Evolutionary conservation across 1,140 invertebrate genomes (phyloP), one percentile per base, ranked within the genome.

Genomic region (Pentalonia nigronervosa): DNA sequence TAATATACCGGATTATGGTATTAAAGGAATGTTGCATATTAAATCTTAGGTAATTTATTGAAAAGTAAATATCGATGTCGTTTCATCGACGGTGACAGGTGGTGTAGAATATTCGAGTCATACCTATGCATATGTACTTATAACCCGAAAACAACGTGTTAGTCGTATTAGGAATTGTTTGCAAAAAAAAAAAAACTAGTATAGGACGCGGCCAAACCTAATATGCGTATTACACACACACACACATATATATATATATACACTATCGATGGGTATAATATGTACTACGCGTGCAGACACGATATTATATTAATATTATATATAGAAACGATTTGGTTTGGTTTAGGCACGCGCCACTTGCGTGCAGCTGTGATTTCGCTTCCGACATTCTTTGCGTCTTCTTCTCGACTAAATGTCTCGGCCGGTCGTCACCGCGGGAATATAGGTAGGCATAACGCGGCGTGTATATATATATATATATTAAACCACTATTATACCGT

Each of bases 341-440:
- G 83, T 25, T 41, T n/a, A 9, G 53, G 53, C 89, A 67, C 89
- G 89, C 36, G 89, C 36, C 41, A 76, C 45, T 41, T 84, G 34
- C 41, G 41, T 21, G 34, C 76, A n/a, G 20, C 81, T 45, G 45
- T 76, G 67, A 91, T 91, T 91, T 91, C 90, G 90, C 56, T 67
- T 91, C 90, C 20, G 60, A n/a, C 45, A n/a, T 50, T 83, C 41
- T 60, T 60, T 23, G 45, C 30, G 60, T 91, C 56, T 76, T 90
- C 48, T 34, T 56, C 48, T 47, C 17, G 60, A 4, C 60, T 7
- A 53, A 17, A 76, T 76, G n/a, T 87, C 8, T 47, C 25, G 11
- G 11, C 23, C 20, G 50, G 50, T 53, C 21, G 20, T 20, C 50
- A 87, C 8, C 30, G 45, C 36, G 23, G 21, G 8, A 84, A 83